Evolutionary conservation across 2,888 invertebrate genomes (phyloP).

Genomic region (Acanthosepion pharaonis): DNA sequence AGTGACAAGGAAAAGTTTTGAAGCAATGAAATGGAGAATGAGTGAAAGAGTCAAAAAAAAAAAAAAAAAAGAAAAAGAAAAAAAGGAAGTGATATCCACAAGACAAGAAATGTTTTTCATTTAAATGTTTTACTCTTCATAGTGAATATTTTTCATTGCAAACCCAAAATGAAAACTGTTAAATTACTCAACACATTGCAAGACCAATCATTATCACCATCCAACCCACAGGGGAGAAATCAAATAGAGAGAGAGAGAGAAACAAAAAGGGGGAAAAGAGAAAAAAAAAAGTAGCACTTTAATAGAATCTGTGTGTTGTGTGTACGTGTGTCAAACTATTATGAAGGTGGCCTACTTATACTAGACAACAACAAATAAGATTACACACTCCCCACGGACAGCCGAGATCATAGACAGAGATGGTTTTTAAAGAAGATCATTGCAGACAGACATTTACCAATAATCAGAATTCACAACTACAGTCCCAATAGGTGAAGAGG

Average conservation of each 20-base stretch:
- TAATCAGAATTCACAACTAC: constrained; percentile 1
- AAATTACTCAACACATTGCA: constrained; percentile 33
- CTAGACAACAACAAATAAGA: constrained; percentile 33
- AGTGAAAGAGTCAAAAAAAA: too few species aligned
- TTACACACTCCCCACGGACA: constrained; percentile 33
- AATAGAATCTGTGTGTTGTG: neutral
- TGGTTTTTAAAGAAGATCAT: constrained; percentile 24
- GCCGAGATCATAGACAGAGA: neutral
- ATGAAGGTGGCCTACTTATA: constrained; percentile 4
- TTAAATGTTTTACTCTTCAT: neutral
- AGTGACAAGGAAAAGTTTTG: neutral
- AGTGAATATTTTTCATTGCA: neutral
- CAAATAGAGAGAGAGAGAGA: neutral
- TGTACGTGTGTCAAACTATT: constrained; percentile 33
- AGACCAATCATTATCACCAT: neutral
- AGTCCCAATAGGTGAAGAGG: constrained; percentile 33
- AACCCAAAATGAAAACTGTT: constrained; percentile 5
- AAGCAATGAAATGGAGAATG: too few species aligned
- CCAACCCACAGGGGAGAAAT: neutral
- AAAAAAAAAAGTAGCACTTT: neutral
- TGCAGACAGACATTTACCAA: constrained; percentile 25
- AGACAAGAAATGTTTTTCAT: neutral
- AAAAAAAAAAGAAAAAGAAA: too few species aligned
- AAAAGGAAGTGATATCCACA: too few species aligned
- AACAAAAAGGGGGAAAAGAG: too few species aligned